Conservation (phyloP, 2,113 vertebrate species). For the Beaufortia kweichowensis region DNA sequence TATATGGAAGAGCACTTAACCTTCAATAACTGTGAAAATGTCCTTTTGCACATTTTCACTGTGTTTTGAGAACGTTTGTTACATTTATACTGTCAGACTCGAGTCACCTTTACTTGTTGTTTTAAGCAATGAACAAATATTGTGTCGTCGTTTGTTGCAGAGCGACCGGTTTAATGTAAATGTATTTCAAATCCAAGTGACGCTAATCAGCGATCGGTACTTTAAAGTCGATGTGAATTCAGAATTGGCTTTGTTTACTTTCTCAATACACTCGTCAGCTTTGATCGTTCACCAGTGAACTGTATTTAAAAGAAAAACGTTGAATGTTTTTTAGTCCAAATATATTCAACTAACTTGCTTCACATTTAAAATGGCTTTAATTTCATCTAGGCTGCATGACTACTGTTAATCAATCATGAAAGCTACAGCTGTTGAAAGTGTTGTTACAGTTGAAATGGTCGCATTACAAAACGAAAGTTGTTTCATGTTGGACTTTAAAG, state of each 20-base stretch:
- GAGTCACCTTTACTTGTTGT: constrained; percentile 57
- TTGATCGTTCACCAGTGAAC: no score
- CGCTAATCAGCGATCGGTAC: background rate
- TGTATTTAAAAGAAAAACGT: no score
- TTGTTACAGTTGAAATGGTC: no score
- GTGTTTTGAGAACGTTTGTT: constrained; percentile 62
- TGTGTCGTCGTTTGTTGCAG: constrained; percentile 59
- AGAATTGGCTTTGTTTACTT: background rate
- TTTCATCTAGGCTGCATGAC: no score
- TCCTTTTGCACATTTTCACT: constrained; percentile 52
- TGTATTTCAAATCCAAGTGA: background rate
- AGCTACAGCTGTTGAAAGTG: background rate
- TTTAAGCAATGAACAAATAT: constrained; percentile 56
- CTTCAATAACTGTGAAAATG: constrained; percentile 58
- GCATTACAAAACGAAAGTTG: background rate
- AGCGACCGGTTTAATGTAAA: constrained; percentile 37
- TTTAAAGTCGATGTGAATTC: constrained; percentile 5
- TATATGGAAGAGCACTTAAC: constrained; percentile 71
- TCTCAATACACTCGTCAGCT: background rate
- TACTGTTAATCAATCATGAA: background rate
- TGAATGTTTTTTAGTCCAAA: no score
- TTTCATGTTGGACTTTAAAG: background rate
- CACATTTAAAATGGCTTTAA: background rate
- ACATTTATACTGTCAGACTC: constrained; percentile 50
- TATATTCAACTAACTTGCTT: background rate